These are phyloP conservation scores for Cirrhinus mrigala DNA, from an alignment of 2,797 vertebrate species.

Conservation along the genomic window DNA sequence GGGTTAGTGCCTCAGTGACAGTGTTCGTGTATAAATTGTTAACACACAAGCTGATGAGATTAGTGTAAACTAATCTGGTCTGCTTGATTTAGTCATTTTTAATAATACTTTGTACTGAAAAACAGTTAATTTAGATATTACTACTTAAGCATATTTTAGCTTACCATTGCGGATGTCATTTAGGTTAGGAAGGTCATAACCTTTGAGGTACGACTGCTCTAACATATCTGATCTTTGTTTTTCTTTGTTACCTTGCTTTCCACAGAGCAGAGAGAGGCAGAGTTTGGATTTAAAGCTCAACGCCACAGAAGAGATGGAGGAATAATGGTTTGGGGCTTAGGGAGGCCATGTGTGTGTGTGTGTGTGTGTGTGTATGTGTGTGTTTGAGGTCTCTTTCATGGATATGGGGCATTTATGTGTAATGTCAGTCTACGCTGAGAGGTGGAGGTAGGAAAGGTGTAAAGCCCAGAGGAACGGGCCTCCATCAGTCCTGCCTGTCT, in stretches of 20 bases:
- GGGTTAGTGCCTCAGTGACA: no score
- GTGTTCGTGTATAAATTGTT: no score
- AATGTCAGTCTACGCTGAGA: conserved; percentile 72
- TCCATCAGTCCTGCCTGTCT: conserved; percentile 41
- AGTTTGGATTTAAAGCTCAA: conserved; percentile 48
- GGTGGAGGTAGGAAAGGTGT: conserved; percentile 50
- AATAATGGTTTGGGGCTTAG: conserved; percentile 50
- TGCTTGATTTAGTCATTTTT: not conserved
- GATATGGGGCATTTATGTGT: conserved; percentile 73
- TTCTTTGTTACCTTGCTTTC: conserved; percentile 8
- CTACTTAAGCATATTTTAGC: not conserved
- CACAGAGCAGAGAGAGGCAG: conserved; percentile 23
- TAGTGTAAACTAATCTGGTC: not conserved
- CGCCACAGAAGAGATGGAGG: conserved; percentile 16
- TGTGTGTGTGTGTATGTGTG: conserved; percentile 27
- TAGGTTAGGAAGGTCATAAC: not conserved
- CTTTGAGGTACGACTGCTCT: not conserved
- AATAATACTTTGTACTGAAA: not conserved
- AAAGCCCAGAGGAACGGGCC: conserved; percentile 47
- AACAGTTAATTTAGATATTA: not conserved
- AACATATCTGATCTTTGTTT: not conserved
- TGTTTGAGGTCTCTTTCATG: conserved; percentile 62
- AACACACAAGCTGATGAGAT: not conserved
- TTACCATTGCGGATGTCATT: not conserved
- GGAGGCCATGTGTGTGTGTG: conserved; percentile 53